A percentile compares a stretch with the other conserved stretches of the same genome.
Conservation (phyloP, 1,140 invertebrate genomes). For the Potamilus streckersoni region DNA sequence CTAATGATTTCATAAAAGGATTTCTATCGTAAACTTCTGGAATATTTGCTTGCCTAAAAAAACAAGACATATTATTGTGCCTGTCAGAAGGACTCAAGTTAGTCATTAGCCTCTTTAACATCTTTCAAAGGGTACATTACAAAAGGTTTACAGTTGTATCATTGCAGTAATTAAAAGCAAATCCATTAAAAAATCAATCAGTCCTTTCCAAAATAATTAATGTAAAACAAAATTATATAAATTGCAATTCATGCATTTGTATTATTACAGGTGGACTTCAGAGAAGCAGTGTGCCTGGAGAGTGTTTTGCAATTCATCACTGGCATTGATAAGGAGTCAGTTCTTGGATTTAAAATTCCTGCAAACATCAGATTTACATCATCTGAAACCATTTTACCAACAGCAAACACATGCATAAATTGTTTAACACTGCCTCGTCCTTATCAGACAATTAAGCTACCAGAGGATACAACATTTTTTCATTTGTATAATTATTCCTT, state of each 20-base stretch:
- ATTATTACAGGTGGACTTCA: background rate
- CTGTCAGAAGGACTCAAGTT: too few species aligned
- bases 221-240: background rate
- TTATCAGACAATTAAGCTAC: background rate
- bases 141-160: too few species aligned
- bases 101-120: too few species aligned
- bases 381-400: background rate
- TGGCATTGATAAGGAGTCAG: constrained; percentile 7
- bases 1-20: background rate
- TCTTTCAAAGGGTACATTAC: too few species aligned
- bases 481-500: constrained; percentile 23
- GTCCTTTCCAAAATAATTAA: too few species aligned
- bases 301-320: constrained; percentile 5
- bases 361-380: background rate
- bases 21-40: too few species aligned
- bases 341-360: constrained; percentile 9
- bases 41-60: too few species aligned
- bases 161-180: too few species aligned
- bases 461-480: background rate
- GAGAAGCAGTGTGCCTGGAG: background rate
- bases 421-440: constrained; percentile 1
- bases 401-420: constrained; percentile 2
- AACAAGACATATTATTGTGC: too few species aligned
- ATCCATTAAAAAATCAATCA: too few species aligned
- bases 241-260: background rate